Evolutionary conservation across 2,797 vertebrate genomes (phyloP), one percentile per base, ranked within the genome.

Genomic region (Crocodylus rhombifer): DNA sequence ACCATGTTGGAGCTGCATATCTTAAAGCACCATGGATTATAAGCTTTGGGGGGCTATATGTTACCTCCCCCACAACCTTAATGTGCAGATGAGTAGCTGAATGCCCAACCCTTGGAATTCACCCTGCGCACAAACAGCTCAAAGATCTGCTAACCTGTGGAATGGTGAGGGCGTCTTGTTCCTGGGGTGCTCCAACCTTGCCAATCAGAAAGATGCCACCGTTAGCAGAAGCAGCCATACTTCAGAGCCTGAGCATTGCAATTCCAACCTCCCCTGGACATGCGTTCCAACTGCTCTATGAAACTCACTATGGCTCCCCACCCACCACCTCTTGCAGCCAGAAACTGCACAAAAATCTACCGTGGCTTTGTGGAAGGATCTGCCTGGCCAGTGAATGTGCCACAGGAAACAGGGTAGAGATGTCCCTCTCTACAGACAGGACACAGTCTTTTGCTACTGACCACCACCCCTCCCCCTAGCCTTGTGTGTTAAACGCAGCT

Each of bases 131-230:
- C 14, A 8, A 95, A 89, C 17, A 86, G 62, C 83, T 87, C 86
- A 84, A 87, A 94, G 73, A 94, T 81, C 65, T 90, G 87, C 95
- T 96, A 95, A 96, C 86, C 92, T 97, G 94, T 84, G 89, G 78
- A 94, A 55, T 76, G 92, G 87, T 94, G 95, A 96, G 91, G 88
- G n/a, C 91, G 90, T 96, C 95, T 93, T 96, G 95, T 25, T 97
- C 93, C 92, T 94, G 90, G 87, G 92, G 84, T 86, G 90, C 82
- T 94, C 89, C 93, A 95, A 97, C 92, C 94, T 97, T 94, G 93
- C 81, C 92, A 96, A 96, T 87, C 91, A 96, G 96, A 97, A 97
- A 93, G 76, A 95, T 95, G 94, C 88, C 90, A 96, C 85, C 0
- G 3, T 96, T 95, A 97, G 92, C 93, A n/a, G 92, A 96, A 95